These are phyloP conservation scores for Heloderma charlesbogerti DNA, from an alignment of 2,113 vertebrate species.

Conservation along the genomic window DNA sequence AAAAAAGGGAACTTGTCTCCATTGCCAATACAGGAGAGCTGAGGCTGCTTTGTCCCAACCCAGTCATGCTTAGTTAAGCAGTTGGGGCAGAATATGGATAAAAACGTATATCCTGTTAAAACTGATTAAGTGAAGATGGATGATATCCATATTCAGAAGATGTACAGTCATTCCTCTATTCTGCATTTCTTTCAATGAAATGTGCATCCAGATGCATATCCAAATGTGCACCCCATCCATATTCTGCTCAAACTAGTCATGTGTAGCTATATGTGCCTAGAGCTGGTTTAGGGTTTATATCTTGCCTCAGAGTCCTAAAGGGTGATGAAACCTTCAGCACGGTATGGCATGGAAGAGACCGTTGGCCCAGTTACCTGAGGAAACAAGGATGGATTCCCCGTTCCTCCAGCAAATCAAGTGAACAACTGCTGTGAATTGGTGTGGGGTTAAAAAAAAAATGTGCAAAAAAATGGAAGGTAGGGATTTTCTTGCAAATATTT, in stretches of 20 bases:
- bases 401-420: background rate
- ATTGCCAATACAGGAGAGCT: background rate
- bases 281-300: background rate
- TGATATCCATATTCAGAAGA: background rate
- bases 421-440: background rate
- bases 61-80: background rate
- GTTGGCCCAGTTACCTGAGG: background rate
- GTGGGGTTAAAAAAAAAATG: background rate
- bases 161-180: background rate
- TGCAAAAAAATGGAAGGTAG: background rate
- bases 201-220: background rate
- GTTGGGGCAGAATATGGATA: background rate
- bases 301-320: background rate
- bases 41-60: background rate
- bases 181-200: background rate
- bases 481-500: background rate
- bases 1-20: background rate
- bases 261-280: background rate
- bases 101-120: background rate
- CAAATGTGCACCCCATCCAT: background rate
- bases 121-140: background rate
- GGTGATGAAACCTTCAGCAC: background rate
- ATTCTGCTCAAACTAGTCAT: background rate
- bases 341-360: background rate
- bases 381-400: background rate